Conservation (phyloP, 2,797 vertebrate genomes). For the Leptoclinus maculatus region DNA sequence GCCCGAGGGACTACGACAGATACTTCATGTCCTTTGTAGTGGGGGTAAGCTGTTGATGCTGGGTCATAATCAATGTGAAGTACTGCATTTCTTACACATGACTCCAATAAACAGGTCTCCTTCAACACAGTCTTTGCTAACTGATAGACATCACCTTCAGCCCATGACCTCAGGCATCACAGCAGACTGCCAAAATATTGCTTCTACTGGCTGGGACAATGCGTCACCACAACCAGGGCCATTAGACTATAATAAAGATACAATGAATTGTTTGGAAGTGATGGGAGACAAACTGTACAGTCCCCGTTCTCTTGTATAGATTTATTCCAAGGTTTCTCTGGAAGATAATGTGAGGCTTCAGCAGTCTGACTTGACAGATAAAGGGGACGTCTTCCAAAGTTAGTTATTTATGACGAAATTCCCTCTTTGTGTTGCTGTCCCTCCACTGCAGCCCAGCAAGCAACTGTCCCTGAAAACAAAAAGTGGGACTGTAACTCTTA, state of each 20-base stretch:
- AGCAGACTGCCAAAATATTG: not conserved
- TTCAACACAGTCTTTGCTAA: not conserved
- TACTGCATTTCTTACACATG: not conserved
- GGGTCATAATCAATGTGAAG: not conserved
- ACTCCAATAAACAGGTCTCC: not conserved
- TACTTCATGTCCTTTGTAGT: conserved; percentile 97
- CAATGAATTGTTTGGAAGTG: not conserved
- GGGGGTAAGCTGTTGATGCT: conserved; percentile 85
- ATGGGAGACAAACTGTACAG: not conserved
- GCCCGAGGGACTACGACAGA: conserved; percentile 94
- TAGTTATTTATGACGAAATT: not conserved
- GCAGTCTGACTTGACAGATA: not conserved
- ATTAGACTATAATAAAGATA: not conserved
- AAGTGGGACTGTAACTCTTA: not conserved
- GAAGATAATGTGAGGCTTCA: not conserved
- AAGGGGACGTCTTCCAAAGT: not conserved
- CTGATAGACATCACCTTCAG: not conserved
- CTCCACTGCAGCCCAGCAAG: not conserved
- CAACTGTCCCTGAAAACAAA: not conserved
- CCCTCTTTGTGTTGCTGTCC: not conserved
- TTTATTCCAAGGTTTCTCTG: not conserved
- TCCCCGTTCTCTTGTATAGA: not conserved
- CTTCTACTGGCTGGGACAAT: not conserved
- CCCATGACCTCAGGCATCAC: not conserved
- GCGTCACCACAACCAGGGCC: not conserved